Base-by-base conservation (phyloP, 2,113 vertebrate genomes). In the Antechinus flavipes region DNA sequence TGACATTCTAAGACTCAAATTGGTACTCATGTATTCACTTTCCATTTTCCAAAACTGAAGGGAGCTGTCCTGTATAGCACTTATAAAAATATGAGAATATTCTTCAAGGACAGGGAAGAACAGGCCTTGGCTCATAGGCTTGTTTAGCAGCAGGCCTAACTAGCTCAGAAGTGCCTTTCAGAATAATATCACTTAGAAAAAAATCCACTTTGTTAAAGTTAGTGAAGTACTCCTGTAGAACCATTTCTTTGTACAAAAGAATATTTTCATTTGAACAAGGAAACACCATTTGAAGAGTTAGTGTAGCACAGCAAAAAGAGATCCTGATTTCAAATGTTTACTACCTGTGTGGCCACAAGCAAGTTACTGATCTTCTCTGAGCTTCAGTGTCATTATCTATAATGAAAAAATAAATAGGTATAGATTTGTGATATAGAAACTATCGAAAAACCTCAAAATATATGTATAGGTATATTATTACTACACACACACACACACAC, bases 1-100 rank as follows among this genome's bases (percentile, higher is more conserved):
- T 11, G 53, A 91, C 90, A 89, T n/a, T 68, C 8, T 35, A 94
- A 52, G 1, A 1, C 7, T 19, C 0, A 24, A 14, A 2, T 0
- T 4, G 4, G 9, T 8, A 4, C 42, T 22, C 23, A 2, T 10
- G 0, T 0, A 16, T 90, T 89, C 2, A 1, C 2, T 2, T 11
- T 84, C 11, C 4, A 9, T 5, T 19, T 84, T 93, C 10, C 46
- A 9, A 53, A 91, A 27, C 2, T 22, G 35, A 84, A 23, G 19
- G n/a, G 19, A 8, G 19, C 68, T 23, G 7, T 42, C 16, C 68
- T 84, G 68, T 84, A n/a, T 42, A 84, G 19, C 2, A 84, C 16
- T 84, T 8, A 84, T 84, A 84, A 84, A 84, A 84, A 84, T 42
- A 42, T 84, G n/a, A 84, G n/a, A 84, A 84, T 84, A 84, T 84